Evolutionary conservation across 1,140 invertebrate species (phyloP).

Genomic region (Agrilus planipennis): DNA sequence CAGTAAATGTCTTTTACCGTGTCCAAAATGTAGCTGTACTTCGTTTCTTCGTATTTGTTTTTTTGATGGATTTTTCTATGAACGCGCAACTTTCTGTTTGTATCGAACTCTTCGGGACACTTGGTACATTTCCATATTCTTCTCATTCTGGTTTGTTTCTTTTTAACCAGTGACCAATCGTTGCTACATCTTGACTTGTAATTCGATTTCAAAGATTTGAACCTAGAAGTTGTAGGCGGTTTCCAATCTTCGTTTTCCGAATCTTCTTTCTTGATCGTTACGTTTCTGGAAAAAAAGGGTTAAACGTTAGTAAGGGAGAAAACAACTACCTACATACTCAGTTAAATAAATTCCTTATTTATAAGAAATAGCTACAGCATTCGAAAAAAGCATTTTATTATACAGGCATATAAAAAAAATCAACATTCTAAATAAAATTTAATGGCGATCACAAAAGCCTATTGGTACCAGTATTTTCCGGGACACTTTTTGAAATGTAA

Average conservation of each 20-base stretch:
- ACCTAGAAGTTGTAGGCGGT: background rate
- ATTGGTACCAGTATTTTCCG: constrained; percentile 1
- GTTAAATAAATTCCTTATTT: constrained; percentile 5
- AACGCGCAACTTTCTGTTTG: constrained; percentile 9
- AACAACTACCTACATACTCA: background rate
- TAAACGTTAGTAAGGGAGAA: background rate
- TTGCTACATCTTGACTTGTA: background rate
- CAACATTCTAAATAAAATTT: no score
- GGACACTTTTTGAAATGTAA: constrained; percentile 27
- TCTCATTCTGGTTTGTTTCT: background rate
- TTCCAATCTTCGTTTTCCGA: background rate
- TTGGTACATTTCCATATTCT: constrained; percentile 18
- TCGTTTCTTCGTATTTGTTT: constrained; percentile 5
- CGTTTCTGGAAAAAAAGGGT: constrained; percentile 1
- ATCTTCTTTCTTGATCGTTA: constrained; percentile 1
- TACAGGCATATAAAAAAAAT: no score
- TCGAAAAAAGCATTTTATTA: no score
- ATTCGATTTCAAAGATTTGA: background rate
- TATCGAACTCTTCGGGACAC: constrained; percentile 13
- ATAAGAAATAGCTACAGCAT: no score
- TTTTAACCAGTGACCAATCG: background rate
- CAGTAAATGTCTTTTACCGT: constrained; percentile 16
- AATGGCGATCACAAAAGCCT: no score
- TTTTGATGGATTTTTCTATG: constrained; percentile 15
- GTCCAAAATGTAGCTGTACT: constrained; percentile 19